These are phyloP conservation scores for Trichomycterus rosablanca DNA, from an alignment of 2,113 vertebrate genomes.

Conservation along the genomic window DNA sequence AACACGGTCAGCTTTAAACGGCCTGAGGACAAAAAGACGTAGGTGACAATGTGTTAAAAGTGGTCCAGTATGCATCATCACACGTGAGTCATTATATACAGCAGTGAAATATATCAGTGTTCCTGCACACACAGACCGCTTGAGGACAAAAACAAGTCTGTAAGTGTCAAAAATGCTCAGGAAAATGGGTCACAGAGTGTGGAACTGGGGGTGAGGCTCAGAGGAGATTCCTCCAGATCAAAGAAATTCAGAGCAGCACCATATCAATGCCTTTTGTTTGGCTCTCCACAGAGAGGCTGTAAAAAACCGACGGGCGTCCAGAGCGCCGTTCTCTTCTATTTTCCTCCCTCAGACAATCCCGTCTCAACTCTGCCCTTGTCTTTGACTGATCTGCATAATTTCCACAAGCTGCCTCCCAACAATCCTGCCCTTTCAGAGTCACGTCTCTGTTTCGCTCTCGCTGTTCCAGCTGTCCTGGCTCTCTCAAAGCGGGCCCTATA, in stretches of 20 bases:
- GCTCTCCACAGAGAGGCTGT: slow-evolving; percentile 31
- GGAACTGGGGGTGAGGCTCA: slow-evolving; percentile 8
- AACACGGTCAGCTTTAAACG: slow-evolving; percentile 80
- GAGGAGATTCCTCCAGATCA: slow-evolving; percentile 49
- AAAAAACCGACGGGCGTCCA: slow-evolving; percentile 36
- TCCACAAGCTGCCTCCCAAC: slow-evolving; percentile 64
- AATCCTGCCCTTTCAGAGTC: slow-evolving; percentile 62
- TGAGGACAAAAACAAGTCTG: slow-evolving; percentile 37
- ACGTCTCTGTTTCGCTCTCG: slow-evolving; percentile 35
- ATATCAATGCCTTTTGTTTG: slow-evolving; percentile 32
- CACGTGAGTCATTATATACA: background rate
- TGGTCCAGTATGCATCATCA: background rate
- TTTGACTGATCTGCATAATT: slow-evolving; percentile 67
- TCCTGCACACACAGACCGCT: background rate
- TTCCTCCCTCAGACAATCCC: slow-evolving; percentile 49
- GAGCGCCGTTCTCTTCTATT: slow-evolving; percentile 24
- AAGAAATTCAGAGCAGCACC: slow-evolving; percentile 45
- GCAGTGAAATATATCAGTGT: slow-evolving; percentile 2
- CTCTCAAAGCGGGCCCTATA: slow-evolving; percentile 68
- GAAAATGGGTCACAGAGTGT: slow-evolving; percentile 20
- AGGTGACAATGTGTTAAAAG: background rate
- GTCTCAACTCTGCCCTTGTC: slow-evolving; percentile 63
- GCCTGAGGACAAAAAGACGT: slow-evolving; percentile 47
- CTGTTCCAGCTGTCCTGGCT: slow-evolving; percentile 56
- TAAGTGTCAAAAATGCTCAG: slow-evolving; percentile 32